A percentile compares a stretch with the other conserved stretches of the same genome.
Evolutionary conservation across 2,113 vertebrate species (phyloP).

Genomic region (Gobius niger): DNA sequence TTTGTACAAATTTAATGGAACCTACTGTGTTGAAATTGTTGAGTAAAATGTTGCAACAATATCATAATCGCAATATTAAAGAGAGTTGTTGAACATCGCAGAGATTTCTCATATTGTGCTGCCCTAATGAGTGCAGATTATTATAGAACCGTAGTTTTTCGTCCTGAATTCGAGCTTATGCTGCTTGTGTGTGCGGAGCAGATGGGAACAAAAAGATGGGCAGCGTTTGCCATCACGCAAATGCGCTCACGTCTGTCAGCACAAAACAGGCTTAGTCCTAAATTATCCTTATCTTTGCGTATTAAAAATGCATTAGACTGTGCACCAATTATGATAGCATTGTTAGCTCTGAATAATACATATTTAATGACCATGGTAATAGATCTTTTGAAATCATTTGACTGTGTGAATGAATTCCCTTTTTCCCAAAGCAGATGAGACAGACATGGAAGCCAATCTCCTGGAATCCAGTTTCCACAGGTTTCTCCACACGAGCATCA

Average conservation of each 20-base stretch:
- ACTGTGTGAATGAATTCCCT: slow-evolving; percentile 35
- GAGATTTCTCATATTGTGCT: too few relatives aligned
- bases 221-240: slow-evolving; percentile 19
- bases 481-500: background rate
- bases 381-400: slow-evolving; percentile 53
- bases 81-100: too few relatives aligned
- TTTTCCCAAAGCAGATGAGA: slow-evolving; percentile 10
- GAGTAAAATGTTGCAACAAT: too few relatives aligned
- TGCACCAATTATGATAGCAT: slow-evolving; percentile 54
- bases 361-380: slow-evolving; percentile 54
- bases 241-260: slow-evolving; percentile 32
- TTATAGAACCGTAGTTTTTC: background rate
- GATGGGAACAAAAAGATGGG: background rate
- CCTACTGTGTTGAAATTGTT: too few relatives aligned
- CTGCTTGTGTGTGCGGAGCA: background rate
- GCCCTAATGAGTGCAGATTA: too few relatives aligned
- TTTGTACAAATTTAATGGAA: too few relatives aligned
- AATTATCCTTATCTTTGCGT: slow-evolving; percentile 46
- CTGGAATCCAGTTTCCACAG: background rate
- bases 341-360: slow-evolving; percentile 60
- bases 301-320: slow-evolving; percentile 66
- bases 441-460: background rate
- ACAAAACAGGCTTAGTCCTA: slow-evolving; percentile 20
- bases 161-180: slow-evolving; percentile 2
- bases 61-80: too few relatives aligned